phyloP scores from a whole-genome alignment of 2,113 vertebrate species.

The Paralichthys olivaceus region DNA sequence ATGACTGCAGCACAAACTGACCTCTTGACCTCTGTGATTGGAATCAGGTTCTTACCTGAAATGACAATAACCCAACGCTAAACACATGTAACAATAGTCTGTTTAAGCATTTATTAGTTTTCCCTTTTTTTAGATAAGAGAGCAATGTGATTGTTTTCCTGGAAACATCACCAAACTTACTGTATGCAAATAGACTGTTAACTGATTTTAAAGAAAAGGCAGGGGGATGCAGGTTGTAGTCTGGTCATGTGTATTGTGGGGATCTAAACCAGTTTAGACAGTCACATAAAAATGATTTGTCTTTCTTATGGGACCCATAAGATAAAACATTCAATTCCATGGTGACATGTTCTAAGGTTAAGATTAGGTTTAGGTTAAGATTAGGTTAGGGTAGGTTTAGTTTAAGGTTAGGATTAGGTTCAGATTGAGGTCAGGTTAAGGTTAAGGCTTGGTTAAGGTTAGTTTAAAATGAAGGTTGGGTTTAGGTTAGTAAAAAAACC shows the following conservation, averaged over 20 bases:
- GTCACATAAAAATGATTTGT: too few species aligned
- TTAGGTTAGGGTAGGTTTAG: too few species aligned
- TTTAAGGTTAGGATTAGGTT: background rate
- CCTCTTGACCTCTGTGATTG: background rate
- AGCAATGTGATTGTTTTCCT: background rate
- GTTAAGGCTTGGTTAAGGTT: too few species aligned
- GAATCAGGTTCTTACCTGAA: conserved; percentile 2
- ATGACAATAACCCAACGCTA: background rate
- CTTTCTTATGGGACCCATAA: too few species aligned
- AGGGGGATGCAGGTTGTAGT: background rate
- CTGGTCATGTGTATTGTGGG: background rate
- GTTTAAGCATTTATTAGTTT: background rate
- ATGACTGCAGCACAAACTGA: background rate
- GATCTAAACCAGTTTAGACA: too few species aligned
- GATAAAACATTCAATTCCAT: too few species aligned
- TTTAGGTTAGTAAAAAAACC: too few species aligned
- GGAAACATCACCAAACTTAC: background rate
- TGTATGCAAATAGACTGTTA: conserved; percentile 23
- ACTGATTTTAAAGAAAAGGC: background rate
- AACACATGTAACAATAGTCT: background rate
- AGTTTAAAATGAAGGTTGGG: too few species aligned
- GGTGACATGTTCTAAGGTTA: background rate
- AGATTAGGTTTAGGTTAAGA: too few species aligned
- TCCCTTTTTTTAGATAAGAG: background rate
- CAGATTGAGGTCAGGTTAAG: background rate